Evolutionary conservation across 2,797 vertebrate species (phyloP).

Genomic region (Anguilla anguilla): DNA sequence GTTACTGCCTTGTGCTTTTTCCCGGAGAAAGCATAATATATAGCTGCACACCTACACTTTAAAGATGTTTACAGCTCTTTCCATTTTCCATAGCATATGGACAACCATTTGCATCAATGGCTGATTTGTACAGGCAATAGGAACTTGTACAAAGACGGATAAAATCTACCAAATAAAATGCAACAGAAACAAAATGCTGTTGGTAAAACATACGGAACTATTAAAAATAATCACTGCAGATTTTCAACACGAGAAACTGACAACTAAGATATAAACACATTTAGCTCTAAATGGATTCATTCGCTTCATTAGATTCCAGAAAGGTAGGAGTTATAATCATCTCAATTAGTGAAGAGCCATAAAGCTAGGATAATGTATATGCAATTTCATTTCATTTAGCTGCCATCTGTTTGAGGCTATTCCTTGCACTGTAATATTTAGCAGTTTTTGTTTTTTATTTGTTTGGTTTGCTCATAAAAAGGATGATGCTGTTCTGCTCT

Average conservation of each 20-base stretch:
- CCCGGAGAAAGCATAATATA: slow-evolving; percentile 64
- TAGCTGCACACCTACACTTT: slow-evolving; percentile 68
- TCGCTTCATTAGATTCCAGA: slow-evolving; percentile 77
- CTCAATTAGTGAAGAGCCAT: slow-evolving; percentile 77
- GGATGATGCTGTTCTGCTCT: slow-evolving; percentile 1
- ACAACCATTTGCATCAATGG: slow-evolving; percentile 72
- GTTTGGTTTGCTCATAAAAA: slow-evolving; percentile 65
- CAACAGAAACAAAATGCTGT: slow-evolving; percentile 78
- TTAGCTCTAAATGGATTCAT: slow-evolving; percentile 73
- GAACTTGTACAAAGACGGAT: slow-evolving; percentile 70
- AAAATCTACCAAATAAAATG: slow-evolving; percentile 77
- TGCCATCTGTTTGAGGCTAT: slow-evolving; percentile 80
- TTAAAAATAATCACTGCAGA: slow-evolving; percentile 78
- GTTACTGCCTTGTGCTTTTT: not conserved
- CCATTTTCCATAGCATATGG: slow-evolving; percentile 70
- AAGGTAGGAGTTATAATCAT: slow-evolving; percentile 80
- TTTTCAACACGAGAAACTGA: slow-evolving; percentile 70
- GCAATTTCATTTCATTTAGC: slow-evolving; percentile 82
- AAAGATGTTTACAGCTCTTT: slow-evolving; percentile 59
- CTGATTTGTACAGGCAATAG: slow-evolving; percentile 74
- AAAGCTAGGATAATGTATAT: slow-evolving; percentile 81
- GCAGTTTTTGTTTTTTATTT: slow-evolving; percentile 66
- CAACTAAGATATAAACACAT: slow-evolving; percentile 71
- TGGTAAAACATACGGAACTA: slow-evolving; percentile 73
- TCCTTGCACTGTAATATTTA: slow-evolving; percentile 82